A percentile compares a stretch with the other conserved stretches of the same genome.
phyloP scores from a whole-genome alignment of 2,113 vertebrate species.

The Agapornis roseicollis region DNA sequence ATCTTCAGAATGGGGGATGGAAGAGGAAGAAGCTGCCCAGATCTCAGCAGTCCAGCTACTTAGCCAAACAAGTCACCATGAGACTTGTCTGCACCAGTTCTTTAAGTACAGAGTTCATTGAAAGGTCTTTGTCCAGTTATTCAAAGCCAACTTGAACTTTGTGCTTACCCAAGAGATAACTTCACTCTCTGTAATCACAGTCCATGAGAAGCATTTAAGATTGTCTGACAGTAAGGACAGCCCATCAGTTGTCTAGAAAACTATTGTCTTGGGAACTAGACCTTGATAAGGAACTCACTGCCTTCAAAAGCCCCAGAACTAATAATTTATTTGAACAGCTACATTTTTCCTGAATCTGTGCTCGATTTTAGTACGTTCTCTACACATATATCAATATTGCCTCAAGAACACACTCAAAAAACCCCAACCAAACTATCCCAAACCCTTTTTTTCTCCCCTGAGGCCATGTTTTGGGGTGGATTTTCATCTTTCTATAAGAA shows the following conservation, averaged over 20 bases:
- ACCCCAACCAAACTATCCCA: not conserved
- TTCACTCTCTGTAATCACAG: not conserved
- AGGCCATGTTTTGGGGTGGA: not conserved
- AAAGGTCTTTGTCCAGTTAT: not conserved
- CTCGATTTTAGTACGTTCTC: not conserved
- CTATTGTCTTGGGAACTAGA: not conserved
- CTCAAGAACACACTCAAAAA: not conserved
- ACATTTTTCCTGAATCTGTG: not conserved
- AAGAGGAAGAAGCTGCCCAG: not conserved
- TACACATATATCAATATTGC: not conserved
- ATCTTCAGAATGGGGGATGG: not conserved
- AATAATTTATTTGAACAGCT: not conserved
- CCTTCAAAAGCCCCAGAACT: not conserved
- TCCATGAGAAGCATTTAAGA: not conserved
- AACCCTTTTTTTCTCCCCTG: not conserved
- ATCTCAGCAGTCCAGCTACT: not conserved
- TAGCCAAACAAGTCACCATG: not conserved
- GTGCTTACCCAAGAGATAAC: not conserved
- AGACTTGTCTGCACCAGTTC: not conserved
- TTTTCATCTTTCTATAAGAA: not conserved
- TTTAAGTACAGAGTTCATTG: not conserved
- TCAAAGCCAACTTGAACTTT: conserved; percentile 6
- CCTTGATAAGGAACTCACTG: not conserved
- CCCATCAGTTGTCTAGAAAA: not conserved
- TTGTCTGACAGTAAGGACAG: not conserved